Conservation (phyloP, 2,797 vertebrate genomes). For the Pteropus rufus region DNA sequence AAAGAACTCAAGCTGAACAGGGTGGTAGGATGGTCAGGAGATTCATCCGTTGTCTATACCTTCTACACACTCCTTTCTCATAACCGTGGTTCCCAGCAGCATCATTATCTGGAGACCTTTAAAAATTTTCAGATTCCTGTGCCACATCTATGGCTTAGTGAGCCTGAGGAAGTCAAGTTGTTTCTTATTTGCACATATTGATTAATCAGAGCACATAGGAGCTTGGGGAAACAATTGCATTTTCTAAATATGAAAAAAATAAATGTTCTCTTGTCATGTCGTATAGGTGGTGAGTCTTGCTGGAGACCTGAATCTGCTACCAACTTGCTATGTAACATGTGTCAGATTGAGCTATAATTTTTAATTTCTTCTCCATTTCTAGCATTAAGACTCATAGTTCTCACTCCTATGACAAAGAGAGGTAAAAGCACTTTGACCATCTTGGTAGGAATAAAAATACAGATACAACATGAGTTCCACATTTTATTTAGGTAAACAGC, state of each 20-base stretch:
- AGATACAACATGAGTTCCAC: background rate
- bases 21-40: background rate
- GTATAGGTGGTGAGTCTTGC: background rate
- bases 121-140: background rate
- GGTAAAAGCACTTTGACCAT: background rate
- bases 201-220: background rate
- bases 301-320: background rate
- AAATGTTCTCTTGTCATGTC: background rate
- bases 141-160: background rate
- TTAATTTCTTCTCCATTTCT: background rate
- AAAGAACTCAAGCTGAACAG: background rate
- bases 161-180: background rate
- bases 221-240: background rate
- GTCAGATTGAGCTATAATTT: background rate
- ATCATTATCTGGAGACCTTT: background rate
- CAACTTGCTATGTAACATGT: background rate
- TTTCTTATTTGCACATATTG: background rate
- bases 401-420: background rate
- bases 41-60: background rate
- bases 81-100: background rate
- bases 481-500: conserved; percentile 6
- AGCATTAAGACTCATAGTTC: background rate
- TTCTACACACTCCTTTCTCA: background rate
- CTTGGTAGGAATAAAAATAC: background rate
- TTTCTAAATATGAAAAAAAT: conserved; percentile 5